Base-by-base conservation (phyloP, 1,140 invertebrate species). In the Belonocnema kinseyi region DNA sequence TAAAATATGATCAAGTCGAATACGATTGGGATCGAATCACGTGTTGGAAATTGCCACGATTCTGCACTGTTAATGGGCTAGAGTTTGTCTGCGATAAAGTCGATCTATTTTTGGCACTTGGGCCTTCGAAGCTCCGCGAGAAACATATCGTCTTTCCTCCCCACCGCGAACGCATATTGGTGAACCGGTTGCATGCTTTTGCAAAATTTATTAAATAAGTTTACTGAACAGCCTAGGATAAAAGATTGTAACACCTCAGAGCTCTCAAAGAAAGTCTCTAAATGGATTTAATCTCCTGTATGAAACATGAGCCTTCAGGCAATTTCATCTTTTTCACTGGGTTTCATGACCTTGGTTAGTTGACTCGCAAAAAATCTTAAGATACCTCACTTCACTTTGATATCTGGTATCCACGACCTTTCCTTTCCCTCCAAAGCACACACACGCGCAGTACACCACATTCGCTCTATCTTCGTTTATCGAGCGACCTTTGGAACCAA, bases 381-480 rank as follows among this genome's bases (percentile, higher is more conserved):
- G 53, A 54, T 54, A 54, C 17, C 53, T 26, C 58, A 66, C 61
- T 66, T 66, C 26, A 66, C 26, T 66, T 21, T 58, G n/a, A 14
- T 66, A 66, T 66, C 61, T 40, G 61, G 61, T 66, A 46, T 33
- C 26, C 21, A 66, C 13, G 14, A 14, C 58, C 58, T 61, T 66
- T 21, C 58, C 58, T 61, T 66, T 66, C 26, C 61, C 61, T 66
- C 61, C 61, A 40, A 56, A 66, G 61, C 7, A 46, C 61, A 66
- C 61, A 46, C 61, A 66, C 61, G 61, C 61, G 33, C 61, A 66
- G 61, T 66, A 16, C 61, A 33, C 61, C 61, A 66, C 61, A 66
- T 66, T 66, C 26, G 61, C 33, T 66, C 61, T 66, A 66, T 66
- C 61, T 66, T 66, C 61, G 61, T 66, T 66, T 66, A 66, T 66